phyloP scores from a whole-genome alignment of 2,888 invertebrate species.

The Drosophila sordidapex region DNA sequence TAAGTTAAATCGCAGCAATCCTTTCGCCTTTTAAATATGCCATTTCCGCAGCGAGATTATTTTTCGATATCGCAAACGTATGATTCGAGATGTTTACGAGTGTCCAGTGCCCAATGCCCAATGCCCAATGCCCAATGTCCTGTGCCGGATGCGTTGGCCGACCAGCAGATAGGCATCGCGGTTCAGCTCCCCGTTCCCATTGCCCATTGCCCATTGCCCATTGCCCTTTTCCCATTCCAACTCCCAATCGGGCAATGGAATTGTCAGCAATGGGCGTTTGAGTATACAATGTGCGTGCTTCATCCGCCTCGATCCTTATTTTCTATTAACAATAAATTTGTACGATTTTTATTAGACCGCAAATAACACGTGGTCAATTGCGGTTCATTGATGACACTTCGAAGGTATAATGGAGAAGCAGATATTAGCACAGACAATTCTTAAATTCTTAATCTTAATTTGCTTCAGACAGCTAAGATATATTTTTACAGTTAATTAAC shows the following conservation, averaged over 20 bases:
- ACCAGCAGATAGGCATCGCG: conserved; percentile 70
- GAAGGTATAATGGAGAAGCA: conserved; percentile 3
- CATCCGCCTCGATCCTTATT: conserved; percentile 69
- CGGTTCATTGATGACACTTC: conserved; percentile 29
- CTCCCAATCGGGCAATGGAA: conserved; percentile 9
- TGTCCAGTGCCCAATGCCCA: conserved; percentile 56
- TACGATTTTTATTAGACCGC: conserved; percentile 61
- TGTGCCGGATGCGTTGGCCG: conserved; percentile 42
- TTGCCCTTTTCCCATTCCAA: neutral
- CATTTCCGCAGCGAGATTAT: conserved; percentile 79
- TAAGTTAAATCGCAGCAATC: conserved; percentile 79
- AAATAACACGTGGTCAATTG: conserved; percentile 38
- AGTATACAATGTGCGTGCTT: conserved; percentile 52
- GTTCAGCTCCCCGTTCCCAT: conserved; percentile 15
- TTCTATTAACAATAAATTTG: conserved; percentile 84
- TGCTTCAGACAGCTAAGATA: neutral
- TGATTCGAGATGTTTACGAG: conserved; percentile 76
- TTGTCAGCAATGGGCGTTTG: conserved; percentile 27
- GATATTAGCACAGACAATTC: neutral
- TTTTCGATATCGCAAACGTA: conserved; percentile 76
- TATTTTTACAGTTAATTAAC: neutral
- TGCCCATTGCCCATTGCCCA: neutral
- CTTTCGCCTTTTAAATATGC: conserved; percentile 79
- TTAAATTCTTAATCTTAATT: neutral
- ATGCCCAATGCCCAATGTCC: conserved; percentile 16